Evolutionary conservation across 2,888 invertebrate species (phyloP).

Genomic region (Sialis lutaria): DNA sequence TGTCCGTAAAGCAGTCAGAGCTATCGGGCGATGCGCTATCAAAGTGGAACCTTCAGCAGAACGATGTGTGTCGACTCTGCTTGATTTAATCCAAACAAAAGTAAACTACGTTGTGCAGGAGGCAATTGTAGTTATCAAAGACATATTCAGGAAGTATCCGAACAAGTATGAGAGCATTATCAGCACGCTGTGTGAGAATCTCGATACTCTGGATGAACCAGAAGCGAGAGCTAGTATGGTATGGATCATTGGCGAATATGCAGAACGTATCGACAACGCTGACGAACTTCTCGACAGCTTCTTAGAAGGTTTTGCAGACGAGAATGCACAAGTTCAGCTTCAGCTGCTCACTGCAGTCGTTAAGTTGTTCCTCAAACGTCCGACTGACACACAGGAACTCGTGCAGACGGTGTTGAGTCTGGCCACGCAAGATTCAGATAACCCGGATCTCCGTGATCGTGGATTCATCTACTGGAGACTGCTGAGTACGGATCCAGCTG

Average conservation of each 20-base stretch:
- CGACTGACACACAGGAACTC: slow-evolving; percentile 94
- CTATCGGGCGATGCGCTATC: slow-evolving; percentile 97
- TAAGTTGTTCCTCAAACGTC: slow-evolving; percentile 93
- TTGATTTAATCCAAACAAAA: slow-evolving; percentile 98
- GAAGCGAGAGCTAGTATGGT: slow-evolving; percentile 97
- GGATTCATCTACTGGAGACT: slow-evolving; percentile 99
- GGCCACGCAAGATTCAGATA: slow-evolving; percentile 88
- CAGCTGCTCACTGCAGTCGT: slow-evolving; percentile 96
- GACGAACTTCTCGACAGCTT: slow-evolving; percentile 96
- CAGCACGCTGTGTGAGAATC: slow-evolving; percentile 94
- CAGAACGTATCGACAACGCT: slow-evolving; percentile 97
- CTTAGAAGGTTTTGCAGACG: slow-evolving; percentile 94
- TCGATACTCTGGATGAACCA: slow-evolving; percentile 96
- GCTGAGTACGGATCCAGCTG: slow-evolving; percentile 95
- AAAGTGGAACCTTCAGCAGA: slow-evolving; percentile 97
- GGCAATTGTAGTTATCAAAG: slow-evolving; percentile 98
- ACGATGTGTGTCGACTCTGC: slow-evolving; percentile 89
- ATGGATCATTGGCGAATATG: slow-evolving; percentile 92
- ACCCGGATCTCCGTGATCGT: slow-evolving; percentile 93
- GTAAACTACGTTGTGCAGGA: slow-evolving; percentile 99
- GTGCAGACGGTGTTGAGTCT: slow-evolving; percentile 90
- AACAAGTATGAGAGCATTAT: slow-evolving; percentile 99
- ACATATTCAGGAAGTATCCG: slow-evolving; percentile 90
- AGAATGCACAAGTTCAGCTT: slow-evolving; percentile 91
- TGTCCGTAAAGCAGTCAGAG: slow-evolving; percentile 95